Evolutionary conservation across 2,888 invertebrate species (phyloP).

Genomic region (Eupithecia dodoneata): DNA sequence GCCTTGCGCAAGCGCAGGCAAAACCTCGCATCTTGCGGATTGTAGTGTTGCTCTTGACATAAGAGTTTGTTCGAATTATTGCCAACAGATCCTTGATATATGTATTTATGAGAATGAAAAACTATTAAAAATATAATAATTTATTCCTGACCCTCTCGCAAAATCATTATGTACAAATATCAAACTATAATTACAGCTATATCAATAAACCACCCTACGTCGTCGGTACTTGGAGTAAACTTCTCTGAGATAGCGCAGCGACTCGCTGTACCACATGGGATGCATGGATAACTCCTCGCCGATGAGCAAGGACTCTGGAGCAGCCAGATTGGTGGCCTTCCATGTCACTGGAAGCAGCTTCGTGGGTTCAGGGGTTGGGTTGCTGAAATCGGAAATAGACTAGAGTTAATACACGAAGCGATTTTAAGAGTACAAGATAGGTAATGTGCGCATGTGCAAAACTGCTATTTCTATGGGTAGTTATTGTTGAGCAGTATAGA

Average conservation of each 20-base stretch:
- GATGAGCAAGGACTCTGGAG: conserved; percentile 60
- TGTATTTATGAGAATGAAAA: not conserved
- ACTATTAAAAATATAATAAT: not conserved
- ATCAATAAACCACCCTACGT: conserved; percentile 49
- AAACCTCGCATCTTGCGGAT: conserved; percentile 8
- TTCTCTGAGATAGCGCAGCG: conserved; percentile 58
- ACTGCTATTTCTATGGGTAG: not conserved
- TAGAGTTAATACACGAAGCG: not conserved
- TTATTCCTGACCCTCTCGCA: not conserved
- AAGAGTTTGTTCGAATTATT: not conserved
- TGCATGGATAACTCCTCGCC: conserved; percentile 54
- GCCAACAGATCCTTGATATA: not conserved
- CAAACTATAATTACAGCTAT: not conserved
- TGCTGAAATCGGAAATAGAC: conserved; percentile 51
- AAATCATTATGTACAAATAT: not conserved
- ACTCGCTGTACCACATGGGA: conserved; percentile 63
- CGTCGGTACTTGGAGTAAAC: conserved; percentile 63
- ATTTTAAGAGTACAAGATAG: not conserved
- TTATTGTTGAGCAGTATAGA: too few relatives aligned
- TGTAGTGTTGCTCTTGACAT: conserved; percentile 5
- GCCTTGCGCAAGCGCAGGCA: conserved; percentile 10
- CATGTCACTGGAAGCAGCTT: conserved; percentile 60
- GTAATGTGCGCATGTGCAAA: not conserved
- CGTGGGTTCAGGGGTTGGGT: conserved; percentile 64
- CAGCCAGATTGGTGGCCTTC: conserved; percentile 51